Evolutionary conservation across 2,113 vertebrate genomes (phyloP), one percentile per base, ranked within the genome.

Genomic region (Beaufortia kweichowensis): DNA sequence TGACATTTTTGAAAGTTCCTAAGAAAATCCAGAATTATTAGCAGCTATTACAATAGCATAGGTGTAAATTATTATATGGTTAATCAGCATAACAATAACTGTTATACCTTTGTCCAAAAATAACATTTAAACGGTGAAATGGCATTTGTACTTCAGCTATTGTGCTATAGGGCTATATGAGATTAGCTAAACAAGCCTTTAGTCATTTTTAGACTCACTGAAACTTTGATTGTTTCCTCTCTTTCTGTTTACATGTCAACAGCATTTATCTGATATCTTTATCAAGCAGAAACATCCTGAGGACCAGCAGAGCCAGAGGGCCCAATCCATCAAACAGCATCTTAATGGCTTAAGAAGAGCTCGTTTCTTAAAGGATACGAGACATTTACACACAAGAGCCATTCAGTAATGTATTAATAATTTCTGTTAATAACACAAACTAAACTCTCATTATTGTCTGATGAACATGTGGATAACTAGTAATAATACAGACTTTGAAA

Each of bases 281-380:
- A 73, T 64, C 82, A 15, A 21, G 64, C 14, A 14, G 56, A 33
- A 65, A 31, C 64, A 62, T 75, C 73, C 55, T 77, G 84, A 83
- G 85, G 82, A 84, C 75, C 57, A 50, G 43, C 48, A 79, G 6
- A 77, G 84, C 87, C 90, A 77, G 63, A 61, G 82, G 88, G 79
- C 50, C 77, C 83, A 75, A 90, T 88, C 90, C 89, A 79, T 92
- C 89, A 88, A 85, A 26, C 83, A 77, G 61, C 79, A 88, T 90
- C 85, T 89, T 89, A 88, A 50, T 50, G 19, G 88, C 89, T 89
- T 85, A 90, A 90, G 84, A 81, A 86, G 80, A 68, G 80, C 84
- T 80, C 88, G 85, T 87, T 85, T 46, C 84, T 84, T 64, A 78
- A 80, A 88, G 87, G 86, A 89, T 86, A 88, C 85, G 76, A 83